Evolutionary conservation across 2,113 vertebrate genomes (phyloP).

Genomic region (Centropus bengalensis): DNA sequence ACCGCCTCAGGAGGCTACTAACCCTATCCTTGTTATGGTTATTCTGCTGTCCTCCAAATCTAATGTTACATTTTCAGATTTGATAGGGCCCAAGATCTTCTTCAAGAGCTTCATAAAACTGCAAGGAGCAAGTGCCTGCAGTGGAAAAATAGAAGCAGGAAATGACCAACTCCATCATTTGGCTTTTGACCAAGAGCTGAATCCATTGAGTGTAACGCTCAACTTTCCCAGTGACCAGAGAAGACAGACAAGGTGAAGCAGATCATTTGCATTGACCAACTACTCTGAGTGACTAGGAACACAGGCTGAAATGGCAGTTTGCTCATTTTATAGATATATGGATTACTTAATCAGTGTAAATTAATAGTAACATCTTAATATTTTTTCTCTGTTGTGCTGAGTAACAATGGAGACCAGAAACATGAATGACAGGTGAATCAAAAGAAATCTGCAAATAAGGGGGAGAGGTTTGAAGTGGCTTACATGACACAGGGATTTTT

Average conservation of each 20-base stretch:
- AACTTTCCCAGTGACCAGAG: constrained; percentile 8
- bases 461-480: not conserved
- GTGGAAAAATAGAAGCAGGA: constrained; percentile 54
- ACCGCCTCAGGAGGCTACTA: not conserved
- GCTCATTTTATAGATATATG: not conserved
- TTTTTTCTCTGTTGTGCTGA: not conserved
- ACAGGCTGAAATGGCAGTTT: not conserved
- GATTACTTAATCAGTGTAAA: not conserved
- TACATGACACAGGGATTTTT: not conserved
- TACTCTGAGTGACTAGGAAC: not conserved
- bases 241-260: not conserved
- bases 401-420: not conserved
- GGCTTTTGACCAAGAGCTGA: constrained; percentile 37
- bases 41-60: not conserved
- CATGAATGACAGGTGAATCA: not conserved
- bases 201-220: not conserved
- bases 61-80: not conserved
- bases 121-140: not conserved
- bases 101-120: not conserved
- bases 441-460: not conserved
- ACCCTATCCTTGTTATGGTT: not conserved
- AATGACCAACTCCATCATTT: constrained; percentile 42
- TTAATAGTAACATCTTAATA: not conserved
- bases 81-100: not conserved
- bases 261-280: not conserved